Evolutionary conservation across 2,888 invertebrate species (phyloP), one percentile per base, ranked within the genome.

Genomic region (Hyles lineata): DNA sequence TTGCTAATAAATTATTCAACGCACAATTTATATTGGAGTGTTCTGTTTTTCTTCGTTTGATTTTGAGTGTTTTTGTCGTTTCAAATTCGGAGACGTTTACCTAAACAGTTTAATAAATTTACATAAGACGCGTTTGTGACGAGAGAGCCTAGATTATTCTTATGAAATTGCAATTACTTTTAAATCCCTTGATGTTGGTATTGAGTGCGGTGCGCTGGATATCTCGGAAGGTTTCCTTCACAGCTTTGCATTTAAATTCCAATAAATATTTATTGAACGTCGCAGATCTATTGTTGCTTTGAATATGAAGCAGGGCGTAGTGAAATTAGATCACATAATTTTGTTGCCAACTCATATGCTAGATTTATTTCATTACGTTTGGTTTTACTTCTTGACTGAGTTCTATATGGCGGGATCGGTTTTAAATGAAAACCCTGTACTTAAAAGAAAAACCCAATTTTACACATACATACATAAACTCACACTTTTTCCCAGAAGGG

Each of bases 41-140:
- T 67, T 67, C 67, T 67, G 67, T 67, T 67, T 67, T 67, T 67
- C 67, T 67, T 67, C 67, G 67, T 67, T 50, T 50, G 67, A 67
- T 67, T 67, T 67, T 50, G 67, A 67, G 23, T 67, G 67, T 67
- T 67, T 67, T 50, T 25, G 67, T 67, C 67, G 50, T 50, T 67
- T 25, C 23, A 5, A 67, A 67, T 67, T 67, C 17, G 29, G 19
- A 17, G 23, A 67, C 50, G 21, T 67, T 23, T 17, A 11, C 50
- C 23, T 50, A 21, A 32, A 63, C n/a, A 21, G 63, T 50, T 67
- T 67, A 23, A 50, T 67, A 21, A 50, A 67, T 67, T 50, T 67
- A 67, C 67, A 67, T 67, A 67, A 67, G 43, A 67, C 67, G 67
- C 67, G 50, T 50, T 50, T 67, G 63, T 67, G 67, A 67, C 43